Conservation (phyloP, 2,113 vertebrate genomes). For the Chaetops frenatus region DNA sequence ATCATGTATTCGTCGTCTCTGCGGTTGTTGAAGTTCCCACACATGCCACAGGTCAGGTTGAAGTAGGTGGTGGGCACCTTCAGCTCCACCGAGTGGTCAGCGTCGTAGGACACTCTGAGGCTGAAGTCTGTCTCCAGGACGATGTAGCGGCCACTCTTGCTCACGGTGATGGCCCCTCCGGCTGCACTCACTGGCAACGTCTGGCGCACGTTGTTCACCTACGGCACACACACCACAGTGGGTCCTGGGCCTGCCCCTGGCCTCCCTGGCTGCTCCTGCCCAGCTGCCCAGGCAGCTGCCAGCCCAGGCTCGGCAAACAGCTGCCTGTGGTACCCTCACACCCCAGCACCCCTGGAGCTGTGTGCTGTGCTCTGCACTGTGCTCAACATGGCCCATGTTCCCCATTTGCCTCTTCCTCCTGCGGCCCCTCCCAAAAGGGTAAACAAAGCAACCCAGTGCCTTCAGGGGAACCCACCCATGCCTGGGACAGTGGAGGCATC, state of each 20-base stretch:
- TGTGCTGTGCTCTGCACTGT: not conserved
- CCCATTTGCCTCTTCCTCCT: not conserved
- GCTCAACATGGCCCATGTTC: fast-evolving
- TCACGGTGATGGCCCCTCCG: conserved; percentile 56
- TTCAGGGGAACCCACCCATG: not conserved
- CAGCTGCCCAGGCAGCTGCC: not conserved
- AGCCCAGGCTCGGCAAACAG: fast-evolving
- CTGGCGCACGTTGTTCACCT: conserved; percentile 78
- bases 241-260: not conserved
- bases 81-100: conserved; percentile 70
- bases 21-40: conserved; percentile 79
- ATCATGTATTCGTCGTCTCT: conserved; percentile 69
- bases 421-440: fast-evolving
- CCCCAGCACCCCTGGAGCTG: fast-evolving
- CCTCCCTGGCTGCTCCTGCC: not conserved
- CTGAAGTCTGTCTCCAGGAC: conserved; percentile 69
- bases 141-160: conserved; percentile 59
- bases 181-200: conserved; percentile 71
- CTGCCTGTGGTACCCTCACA: not conserved
- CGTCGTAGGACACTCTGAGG: conserved; percentile 72
- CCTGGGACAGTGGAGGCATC: too few relatives aligned
- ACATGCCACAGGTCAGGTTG: conserved; percentile 78
- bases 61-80: conserved; percentile 67
- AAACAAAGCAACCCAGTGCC: fast-evolving
- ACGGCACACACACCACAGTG: not conserved